Evolutionary conservation across 2,113 vertebrate genomes (phyloP), one percentile per base, ranked within the genome.

Genomic region (Solenodon paradoxus): DNA sequence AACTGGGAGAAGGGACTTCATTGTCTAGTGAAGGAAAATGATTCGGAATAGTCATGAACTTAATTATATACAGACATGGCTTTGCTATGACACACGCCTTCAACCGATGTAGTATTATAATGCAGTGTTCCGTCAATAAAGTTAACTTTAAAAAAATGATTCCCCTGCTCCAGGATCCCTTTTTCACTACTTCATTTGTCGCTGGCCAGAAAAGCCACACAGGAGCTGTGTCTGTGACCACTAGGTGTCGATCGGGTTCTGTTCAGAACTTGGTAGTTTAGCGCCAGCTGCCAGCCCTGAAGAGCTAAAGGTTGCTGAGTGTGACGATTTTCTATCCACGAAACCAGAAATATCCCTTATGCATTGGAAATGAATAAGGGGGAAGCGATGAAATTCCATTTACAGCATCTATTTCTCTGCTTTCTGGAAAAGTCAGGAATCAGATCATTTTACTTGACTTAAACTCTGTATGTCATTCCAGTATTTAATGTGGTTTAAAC

Each of bases 201-300:
- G 24, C n/a, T 45, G 7, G 51, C 11, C 28, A 40, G 63, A 72
- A 87, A 86, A 82, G 42, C 59, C 3, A 35, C 10, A 8, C 12
- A 4, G 10, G 9, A 1, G 3, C 17, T 5, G 8, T 28, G 17
- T 0, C 16, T 51, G 0, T 32, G 35, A 51, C 97, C 98, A 96
- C 97, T 97, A 98, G 98, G 75, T 97, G 98, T 87, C 95, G 66
- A 81, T 92, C 89, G 61, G 30, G 94, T 75, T 72, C 97, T 74
- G 20, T 32, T 51, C 35, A 45, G 49, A 86, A 63, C 11, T 35
- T 79, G 7, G 0, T 22, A 32, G 68, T 13, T 42, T 2, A 0
- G 2, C 0, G 24, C 38, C n/a, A n/a, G 3, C n/a, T 0, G 17
- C 53, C 72, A 5, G 35, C 49, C 53, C 59, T 15, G 20, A 61